Evolutionary conservation across 2,888 invertebrate genomes (phyloP).

Genomic region (Frankliniella fusca): DNA sequence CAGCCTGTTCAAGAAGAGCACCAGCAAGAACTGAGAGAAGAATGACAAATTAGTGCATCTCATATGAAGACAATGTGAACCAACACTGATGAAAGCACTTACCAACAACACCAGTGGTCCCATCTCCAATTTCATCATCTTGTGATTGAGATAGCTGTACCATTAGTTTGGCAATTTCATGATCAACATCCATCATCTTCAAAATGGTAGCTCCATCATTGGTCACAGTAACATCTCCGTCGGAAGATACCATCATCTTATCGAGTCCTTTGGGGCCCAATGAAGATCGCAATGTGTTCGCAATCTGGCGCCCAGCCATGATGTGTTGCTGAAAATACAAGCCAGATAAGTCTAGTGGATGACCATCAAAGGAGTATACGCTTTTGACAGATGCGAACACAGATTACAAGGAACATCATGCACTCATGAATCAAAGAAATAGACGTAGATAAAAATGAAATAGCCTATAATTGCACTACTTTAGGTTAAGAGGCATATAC

Average conservation of each 20-base stretch:
- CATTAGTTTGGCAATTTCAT: constrained; percentile 96
- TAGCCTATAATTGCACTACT: too few species aligned
- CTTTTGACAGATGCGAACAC: too few species aligned
- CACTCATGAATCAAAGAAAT: too few species aligned
- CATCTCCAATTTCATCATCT: constrained; percentile 99
- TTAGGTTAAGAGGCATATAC: too few species aligned
- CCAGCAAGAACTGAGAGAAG: constrained; percentile 63
- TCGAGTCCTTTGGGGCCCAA: constrained; percentile 96
- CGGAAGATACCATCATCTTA: constrained; percentile 94
- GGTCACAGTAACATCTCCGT: constrained; percentile 96
- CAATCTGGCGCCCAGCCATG: constrained; percentile 89
- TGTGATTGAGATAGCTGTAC: constrained; percentile 98
- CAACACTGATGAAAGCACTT: constrained; percentile 36
- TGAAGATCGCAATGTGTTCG: constrained; percentile 84
- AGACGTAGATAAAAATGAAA: too few species aligned
- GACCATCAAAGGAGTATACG: too few species aligned
- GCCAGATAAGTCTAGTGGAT: constrained; percentile 32
- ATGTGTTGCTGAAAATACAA: constrained; percentile 82
- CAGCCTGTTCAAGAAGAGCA: constrained; percentile 92
- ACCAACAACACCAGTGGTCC: constrained; percentile 96
- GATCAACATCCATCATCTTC: constrained; percentile 98
- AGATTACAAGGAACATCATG: too few species aligned
- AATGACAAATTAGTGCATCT: constrained; percentile 6
- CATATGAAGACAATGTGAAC: not conserved
- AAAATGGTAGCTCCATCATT: constrained; percentile 99